phyloP scores from a whole-genome alignment of 2,888 invertebrate species.

The Scaeva pyrastri region DNA sequence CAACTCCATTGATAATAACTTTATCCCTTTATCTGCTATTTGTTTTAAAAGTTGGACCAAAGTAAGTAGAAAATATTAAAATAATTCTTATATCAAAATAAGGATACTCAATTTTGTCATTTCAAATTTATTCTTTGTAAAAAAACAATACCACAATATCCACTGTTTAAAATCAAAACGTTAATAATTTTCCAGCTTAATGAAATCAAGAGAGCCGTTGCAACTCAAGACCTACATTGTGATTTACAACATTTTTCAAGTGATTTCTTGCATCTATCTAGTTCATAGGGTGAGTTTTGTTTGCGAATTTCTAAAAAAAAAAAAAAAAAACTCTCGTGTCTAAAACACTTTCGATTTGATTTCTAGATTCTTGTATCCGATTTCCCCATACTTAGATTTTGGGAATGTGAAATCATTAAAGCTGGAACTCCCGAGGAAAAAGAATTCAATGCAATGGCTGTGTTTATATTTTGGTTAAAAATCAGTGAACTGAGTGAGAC shows the following conservation, averaged over 20 bases:
- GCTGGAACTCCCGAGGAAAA: slow-evolving; percentile 65
- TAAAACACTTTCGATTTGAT: neutral
- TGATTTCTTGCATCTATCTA: slow-evolving; percentile 83
- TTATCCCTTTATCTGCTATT: slow-evolving; percentile 78
- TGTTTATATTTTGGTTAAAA: slow-evolving; percentile 88
- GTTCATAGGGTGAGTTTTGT: slow-evolving; percentile 77
- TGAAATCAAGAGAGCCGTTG: slow-evolving; percentile 89
- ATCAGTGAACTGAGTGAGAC: slow-evolving; percentile 89
- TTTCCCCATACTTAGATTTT: slow-evolving; percentile 77
- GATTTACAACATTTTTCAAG: slow-evolving; percentile 92
- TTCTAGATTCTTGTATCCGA: slow-evolving; percentile 77
- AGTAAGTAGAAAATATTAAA: slow-evolving; percentile 58
- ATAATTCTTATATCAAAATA: too few relatives aligned
- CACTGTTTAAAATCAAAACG: too few relatives aligned
- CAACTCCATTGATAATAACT: slow-evolving; percentile 77
- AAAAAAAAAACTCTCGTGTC: neutral
- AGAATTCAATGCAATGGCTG: slow-evolving; percentile 82
- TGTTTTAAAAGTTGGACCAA: slow-evolving; percentile 76
- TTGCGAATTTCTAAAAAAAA: neutral
- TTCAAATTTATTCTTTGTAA: too few relatives aligned
- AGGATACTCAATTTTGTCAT: too few relatives aligned
- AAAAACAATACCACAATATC: too few relatives aligned
- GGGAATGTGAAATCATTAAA: slow-evolving; percentile 77
- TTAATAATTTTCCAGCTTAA: slow-evolving; percentile 82
- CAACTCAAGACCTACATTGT: slow-evolving; percentile 88